phyloP scores from a whole-genome alignment of 1,140 invertebrate species.

The Zaprionus davidi region DNA sequence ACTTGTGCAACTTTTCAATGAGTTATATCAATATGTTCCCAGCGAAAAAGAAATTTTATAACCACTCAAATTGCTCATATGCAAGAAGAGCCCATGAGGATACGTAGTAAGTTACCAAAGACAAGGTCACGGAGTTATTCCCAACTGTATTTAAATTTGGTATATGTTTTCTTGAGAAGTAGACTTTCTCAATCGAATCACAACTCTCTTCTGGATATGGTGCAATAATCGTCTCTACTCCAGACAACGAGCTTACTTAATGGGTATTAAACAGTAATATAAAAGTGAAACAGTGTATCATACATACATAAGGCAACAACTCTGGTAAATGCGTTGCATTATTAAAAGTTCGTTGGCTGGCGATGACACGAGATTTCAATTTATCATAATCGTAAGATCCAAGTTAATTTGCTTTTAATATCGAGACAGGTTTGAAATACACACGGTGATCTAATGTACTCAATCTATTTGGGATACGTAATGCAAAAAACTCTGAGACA shows the following conservation, averaged over 20 bases:
- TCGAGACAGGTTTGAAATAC: background rate
- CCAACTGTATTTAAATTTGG: no score
- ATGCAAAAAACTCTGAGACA: background rate
- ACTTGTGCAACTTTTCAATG: background rate
- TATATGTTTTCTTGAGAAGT: no score
- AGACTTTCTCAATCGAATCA: no score
- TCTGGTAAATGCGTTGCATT: background rate
- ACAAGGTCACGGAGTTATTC: no score
- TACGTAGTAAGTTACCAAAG: no score
- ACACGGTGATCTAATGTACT: background rate
- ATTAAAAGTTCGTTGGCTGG: slow-evolving; percentile 20
- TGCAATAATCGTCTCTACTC: background rate
- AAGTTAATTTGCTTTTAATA: background rate
- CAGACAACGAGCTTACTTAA: background rate
- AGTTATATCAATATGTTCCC: background rate
- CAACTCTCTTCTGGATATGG: background rate
- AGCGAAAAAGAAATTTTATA: background rate
- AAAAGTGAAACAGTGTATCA: background rate
- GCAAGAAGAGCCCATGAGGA: background rate
- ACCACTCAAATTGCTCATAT: background rate
- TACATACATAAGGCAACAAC: background rate
- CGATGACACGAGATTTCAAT: slow-evolving; percentile 9
- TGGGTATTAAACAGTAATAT: background rate
- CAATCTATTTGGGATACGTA: background rate
- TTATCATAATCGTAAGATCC: background rate